These are phyloP conservation scores for Lates calcarifer DNA, from an alignment of 2,113 vertebrate species.

Conservation along the genomic window DNA sequence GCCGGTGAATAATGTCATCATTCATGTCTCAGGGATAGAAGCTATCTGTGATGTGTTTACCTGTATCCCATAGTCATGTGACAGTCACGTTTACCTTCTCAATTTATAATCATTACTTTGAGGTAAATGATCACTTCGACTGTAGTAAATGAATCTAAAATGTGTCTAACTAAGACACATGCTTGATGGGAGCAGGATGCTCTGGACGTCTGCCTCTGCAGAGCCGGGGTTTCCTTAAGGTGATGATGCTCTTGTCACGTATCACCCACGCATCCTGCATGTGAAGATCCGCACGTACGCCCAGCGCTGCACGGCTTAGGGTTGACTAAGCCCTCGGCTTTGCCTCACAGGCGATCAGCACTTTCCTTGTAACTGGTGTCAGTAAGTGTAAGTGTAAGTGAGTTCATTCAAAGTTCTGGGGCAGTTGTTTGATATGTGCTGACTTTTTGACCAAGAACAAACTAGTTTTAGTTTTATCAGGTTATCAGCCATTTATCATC, in stretches of 20 bases:
- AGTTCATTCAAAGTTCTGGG: no score
- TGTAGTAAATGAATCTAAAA: neutral
- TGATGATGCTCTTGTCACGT: neutral
- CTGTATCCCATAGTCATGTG: no score
- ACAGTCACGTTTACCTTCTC: neutral
- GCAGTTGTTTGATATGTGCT: no score
- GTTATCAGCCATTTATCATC: no score
- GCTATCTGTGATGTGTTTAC: neutral
- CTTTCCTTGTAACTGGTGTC: rapidly evolving
- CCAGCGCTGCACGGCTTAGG: no score
- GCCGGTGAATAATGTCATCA: neutral
- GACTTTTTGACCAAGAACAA: no score
- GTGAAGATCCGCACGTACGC: slow-evolving; percentile 22
- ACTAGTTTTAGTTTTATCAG: no score
- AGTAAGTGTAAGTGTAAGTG: no score
- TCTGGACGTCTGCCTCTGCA: neutral
- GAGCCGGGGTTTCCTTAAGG: neutral
- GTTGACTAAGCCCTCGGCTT: neutral
- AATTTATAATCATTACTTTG: neutral
- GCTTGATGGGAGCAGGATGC: no score
- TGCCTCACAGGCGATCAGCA: neutral
- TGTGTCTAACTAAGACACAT: no score
- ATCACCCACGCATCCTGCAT: neutral
- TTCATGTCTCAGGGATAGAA: neutral
- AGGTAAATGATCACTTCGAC: neutral